Percentiles rank a stretch among this genome's conserved stretches.
phyloP scores from a whole-genome alignment of 2,888 invertebrate genomes.

The Zaprionus obscuricornis region DNA sequence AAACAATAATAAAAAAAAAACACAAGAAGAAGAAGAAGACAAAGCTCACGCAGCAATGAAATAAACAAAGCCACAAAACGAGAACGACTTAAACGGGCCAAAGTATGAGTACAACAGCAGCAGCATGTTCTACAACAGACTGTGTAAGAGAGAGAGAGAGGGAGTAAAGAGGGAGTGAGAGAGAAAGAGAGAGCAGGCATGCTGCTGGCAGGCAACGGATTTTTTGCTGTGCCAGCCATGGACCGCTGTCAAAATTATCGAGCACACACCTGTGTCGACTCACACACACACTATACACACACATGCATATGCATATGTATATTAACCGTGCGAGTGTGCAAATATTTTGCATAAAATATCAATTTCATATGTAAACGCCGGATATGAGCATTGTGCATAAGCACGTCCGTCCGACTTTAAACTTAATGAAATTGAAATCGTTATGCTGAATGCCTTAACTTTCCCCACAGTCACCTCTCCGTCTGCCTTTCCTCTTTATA shows the following conservation, averaged over 20 bases:
- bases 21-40: constrained; percentile 3
- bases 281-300: neutral
- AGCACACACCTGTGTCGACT: constrained; percentile 41
- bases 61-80: constrained; percentile 75
- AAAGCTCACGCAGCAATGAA: constrained; percentile 35
- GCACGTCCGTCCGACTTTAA: constrained; percentile 42
- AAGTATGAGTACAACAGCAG: constrained; percentile 8
- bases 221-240: constrained; percentile 18
- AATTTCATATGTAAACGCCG: constrained; percentile 63
- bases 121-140: constrained; percentile 10
- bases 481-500: no score
- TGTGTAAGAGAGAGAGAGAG: no score
- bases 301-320: neutral
- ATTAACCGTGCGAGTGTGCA: constrained; percentile 33
- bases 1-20: constrained; percentile 28
- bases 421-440: constrained; percentile 67
- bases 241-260: constrained; percentile 57
- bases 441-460: constrained; percentile 8
- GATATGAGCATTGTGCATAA: constrained; percentile 53
- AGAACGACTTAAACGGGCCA: constrained; percentile 34
- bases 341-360: constrained; percentile 79
- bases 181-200: no score
- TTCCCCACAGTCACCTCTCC: constrained; percentile 20
- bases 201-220: constrained; percentile 8
- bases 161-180: no score